phyloP scores from a whole-genome alignment of 2,113 vertebrate genomes.

The Pachycephala philippinensis region DNA sequence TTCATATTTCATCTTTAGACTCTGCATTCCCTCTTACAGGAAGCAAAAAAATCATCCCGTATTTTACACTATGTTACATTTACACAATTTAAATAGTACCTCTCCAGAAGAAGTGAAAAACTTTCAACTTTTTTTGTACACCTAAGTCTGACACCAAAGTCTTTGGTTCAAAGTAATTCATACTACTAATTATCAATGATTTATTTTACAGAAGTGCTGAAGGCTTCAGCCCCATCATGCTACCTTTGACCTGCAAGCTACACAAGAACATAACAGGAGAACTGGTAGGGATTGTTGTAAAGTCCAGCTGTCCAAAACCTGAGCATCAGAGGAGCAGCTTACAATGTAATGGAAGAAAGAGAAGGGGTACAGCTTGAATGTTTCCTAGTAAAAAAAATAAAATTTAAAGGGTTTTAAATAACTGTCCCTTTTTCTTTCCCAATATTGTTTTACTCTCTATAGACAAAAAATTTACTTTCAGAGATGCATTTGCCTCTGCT shows the following conservation, averaged over 20 bases:
- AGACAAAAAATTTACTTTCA: not conserved
- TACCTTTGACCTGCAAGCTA: not conserved
- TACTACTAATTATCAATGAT: not conserved
- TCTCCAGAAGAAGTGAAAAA: not conserved
- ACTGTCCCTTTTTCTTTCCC: fast-evolving
- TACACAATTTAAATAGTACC: not conserved
- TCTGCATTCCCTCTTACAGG: not conserved
- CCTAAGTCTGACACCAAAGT: not conserved
- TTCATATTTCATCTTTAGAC: slow-evolving; percentile 54
- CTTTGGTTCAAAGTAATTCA: not conserved
- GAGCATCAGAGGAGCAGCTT: not conserved
- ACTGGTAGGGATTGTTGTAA: not conserved
- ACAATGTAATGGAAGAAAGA: not conserved
- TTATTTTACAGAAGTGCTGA: not conserved
- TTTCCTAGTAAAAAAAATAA: not conserved
- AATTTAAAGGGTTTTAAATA: not conserved
- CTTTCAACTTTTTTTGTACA: not conserved
- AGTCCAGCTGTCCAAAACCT: not conserved
- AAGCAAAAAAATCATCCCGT: slow-evolving; percentile 2
- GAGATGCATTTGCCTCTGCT: not conserved
- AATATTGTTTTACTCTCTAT: not conserved
- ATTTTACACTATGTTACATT: not conserved
- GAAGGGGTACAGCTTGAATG: not conserved
- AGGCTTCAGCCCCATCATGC: not conserved
- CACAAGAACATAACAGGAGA: not conserved